Conservation (phyloP, 2,113 vertebrate species). For the Copsychus sechellarum region DNA sequence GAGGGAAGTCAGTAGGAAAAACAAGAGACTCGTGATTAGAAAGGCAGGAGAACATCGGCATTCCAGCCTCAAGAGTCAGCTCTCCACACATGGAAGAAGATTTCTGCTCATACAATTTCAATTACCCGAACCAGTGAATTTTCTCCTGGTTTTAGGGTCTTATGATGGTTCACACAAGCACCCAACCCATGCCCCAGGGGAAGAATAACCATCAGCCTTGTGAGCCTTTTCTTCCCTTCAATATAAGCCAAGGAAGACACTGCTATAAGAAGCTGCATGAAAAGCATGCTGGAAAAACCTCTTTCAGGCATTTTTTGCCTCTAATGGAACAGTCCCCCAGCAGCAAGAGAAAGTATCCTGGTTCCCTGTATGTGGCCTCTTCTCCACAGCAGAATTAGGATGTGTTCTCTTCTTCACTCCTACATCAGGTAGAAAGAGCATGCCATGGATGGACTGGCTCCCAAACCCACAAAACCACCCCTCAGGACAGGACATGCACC, state of each 20-base stretch:
- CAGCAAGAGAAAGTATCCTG: background rate
- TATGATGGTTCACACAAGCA: background rate
- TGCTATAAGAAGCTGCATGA: background rate
- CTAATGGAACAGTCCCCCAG: background rate
- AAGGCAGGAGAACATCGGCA: background rate
- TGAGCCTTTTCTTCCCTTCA: background rate
- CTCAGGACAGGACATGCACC: background rate
- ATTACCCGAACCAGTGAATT: background rate
- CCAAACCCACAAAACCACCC: background rate
- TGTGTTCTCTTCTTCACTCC: background rate
- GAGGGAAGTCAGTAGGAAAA: background rate
- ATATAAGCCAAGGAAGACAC: background rate
- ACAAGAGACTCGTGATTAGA: background rate
- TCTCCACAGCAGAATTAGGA: background rate
- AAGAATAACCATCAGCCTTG: background rate
- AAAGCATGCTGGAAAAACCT: background rate
- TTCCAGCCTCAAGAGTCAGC: background rate
- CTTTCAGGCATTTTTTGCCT: background rate
- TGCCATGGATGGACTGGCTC: background rate
- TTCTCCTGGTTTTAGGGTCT: background rate
- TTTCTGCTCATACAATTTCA: background rate
- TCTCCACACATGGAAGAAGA: background rate
- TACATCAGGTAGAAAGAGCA: background rate
- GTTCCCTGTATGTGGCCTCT: background rate
- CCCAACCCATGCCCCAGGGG: background rate